These are phyloP conservation scores for Yponomeuta evonymella DNA, from an alignment of 2,888 invertebrate genomes.

Conservation along the genomic window DNA sequence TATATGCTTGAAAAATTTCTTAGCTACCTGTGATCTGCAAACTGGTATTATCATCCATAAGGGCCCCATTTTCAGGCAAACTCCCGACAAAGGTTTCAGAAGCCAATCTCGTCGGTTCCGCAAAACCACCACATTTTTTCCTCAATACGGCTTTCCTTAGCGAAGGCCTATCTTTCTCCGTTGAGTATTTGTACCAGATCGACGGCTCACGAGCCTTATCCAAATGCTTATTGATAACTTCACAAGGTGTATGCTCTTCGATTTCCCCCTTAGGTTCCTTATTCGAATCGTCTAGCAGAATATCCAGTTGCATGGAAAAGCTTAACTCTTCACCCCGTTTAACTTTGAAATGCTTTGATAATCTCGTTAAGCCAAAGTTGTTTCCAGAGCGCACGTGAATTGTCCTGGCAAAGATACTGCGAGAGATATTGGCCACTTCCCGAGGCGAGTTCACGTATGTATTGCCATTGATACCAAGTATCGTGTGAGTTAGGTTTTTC, in stretches of 20 bases:
- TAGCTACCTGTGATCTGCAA: conserved; percentile 60
- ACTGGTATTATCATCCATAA: conserved; percentile 49
- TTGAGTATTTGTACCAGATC: conserved; percentile 50
- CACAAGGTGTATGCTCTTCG: conserved; percentile 15
- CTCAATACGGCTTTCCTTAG: conserved; percentile 53
- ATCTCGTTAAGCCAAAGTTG: conserved; percentile 41
- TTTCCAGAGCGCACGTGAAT: conserved; percentile 43
- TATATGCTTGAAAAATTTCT: neutral
- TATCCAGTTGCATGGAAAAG: conserved; percentile 57
- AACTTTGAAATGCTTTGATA: conserved; percentile 47
- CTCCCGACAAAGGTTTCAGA: conserved; percentile 21
- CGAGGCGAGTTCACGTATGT: conserved; percentile 46
- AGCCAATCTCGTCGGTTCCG: conserved; percentile 20
- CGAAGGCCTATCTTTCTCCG: conserved; percentile 46
- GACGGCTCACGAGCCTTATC: conserved; percentile 38
- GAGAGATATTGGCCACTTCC: conserved; percentile 39
- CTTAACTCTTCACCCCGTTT: conserved; percentile 49
- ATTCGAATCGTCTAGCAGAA: conserved; percentile 43
- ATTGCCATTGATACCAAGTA: conserved; percentile 35
- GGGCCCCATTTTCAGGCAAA: conserved; percentile 30
- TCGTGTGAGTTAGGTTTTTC: conserved; percentile 48
- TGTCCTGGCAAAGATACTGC: conserved; percentile 54
- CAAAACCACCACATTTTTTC: conserved; percentile 33
- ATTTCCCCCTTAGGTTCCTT: conserved; percentile 23
- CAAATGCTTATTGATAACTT: conserved; percentile 26